Percentiles rank a stretch among this genome's conserved stretches.
These are phyloP conservation scores for Miniopterus natalensis DNA, from an alignment of 2,113 vertebrate species.

Conservation along the genomic window DNA sequence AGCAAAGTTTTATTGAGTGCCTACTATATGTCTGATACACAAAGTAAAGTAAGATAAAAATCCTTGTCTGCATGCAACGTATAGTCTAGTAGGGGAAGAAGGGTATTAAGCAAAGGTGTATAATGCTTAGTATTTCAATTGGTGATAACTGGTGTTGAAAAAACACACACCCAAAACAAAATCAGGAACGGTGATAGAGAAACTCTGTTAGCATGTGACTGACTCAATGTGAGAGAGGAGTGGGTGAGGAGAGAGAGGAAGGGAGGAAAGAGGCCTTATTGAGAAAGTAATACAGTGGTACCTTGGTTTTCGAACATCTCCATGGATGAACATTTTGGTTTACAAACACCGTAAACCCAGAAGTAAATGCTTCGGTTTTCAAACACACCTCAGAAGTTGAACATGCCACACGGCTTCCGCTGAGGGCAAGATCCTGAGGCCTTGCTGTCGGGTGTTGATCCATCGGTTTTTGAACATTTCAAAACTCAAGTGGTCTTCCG, in stretches of 20 bases:
- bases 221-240: neutral
- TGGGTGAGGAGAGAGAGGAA: neutral
- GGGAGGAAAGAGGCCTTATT: neutral
- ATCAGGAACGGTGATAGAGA: neutral
- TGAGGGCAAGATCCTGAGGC: too few relatives aligned
- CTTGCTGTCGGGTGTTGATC: too few relatives aligned
- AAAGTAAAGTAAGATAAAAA: neutral
- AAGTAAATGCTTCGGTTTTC: too few relatives aligned
- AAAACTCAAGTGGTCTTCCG: too few relatives aligned
- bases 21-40: neutral
- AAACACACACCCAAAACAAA: neutral
- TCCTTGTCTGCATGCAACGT: neutral
- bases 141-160: neutral
- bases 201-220: neutral
- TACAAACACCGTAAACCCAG: too few relatives aligned
- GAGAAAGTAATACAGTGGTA: neutral
- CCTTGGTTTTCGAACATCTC: too few relatives aligned
- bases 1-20: constrained; percentile 4
- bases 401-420: too few relatives aligned
- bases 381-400: too few relatives aligned
- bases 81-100: neutral
- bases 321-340: too few relatives aligned
- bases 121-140: constrained; percentile 32
- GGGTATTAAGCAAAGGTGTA: neutral
- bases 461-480: too few relatives aligned